A percentile compares a stretch with the other conserved stretches of the same genome.
These are phyloP conservation scores for Chamaetylas fuelleborni DNA, from an alignment of 2,113 vertebrate genomes.

Conservation along the genomic window DNA sequence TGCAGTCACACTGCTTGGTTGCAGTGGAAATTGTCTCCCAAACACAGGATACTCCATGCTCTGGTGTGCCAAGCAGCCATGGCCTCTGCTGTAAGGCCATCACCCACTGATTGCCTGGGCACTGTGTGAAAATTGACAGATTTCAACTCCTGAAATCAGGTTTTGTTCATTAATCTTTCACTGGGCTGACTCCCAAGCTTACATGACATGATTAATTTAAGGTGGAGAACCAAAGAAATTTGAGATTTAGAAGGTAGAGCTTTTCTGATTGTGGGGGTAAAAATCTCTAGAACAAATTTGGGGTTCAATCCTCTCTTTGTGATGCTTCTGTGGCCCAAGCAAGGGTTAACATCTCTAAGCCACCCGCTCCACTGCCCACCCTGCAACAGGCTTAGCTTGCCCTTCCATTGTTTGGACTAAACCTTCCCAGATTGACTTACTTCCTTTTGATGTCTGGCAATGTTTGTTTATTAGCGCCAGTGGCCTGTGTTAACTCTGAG, in stretches of 20 bases:
- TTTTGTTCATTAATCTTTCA: not conserved
- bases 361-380: constrained; percentile 29
- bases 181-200: not conserved
- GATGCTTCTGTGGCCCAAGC: not conserved
- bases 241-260: not conserved
- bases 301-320: not conserved
- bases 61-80: not conserved
- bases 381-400: constrained; percentile 55
- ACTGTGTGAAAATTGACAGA: not conserved
- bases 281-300: not conserved
- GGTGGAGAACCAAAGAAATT: not conserved
- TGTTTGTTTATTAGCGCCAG: constrained; percentile 78
- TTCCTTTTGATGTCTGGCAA: constrained; percentile 76
- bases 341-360: constrained; percentile 69
- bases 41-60: not conserved
- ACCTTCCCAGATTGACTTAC: constrained; percentile 70
- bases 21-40: not conserved
- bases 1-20: not conserved
- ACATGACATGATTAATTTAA: not conserved
- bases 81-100: not conserved
- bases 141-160: not conserved
- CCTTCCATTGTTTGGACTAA: constrained; percentile 72
- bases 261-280: not conserved
- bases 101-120: not conserved
- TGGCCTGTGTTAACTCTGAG: constrained; percentile 67